phyloP scores from a whole-genome alignment of 35 echinoderm and acorn worm genomes.

The Patiria miniata region DNA sequence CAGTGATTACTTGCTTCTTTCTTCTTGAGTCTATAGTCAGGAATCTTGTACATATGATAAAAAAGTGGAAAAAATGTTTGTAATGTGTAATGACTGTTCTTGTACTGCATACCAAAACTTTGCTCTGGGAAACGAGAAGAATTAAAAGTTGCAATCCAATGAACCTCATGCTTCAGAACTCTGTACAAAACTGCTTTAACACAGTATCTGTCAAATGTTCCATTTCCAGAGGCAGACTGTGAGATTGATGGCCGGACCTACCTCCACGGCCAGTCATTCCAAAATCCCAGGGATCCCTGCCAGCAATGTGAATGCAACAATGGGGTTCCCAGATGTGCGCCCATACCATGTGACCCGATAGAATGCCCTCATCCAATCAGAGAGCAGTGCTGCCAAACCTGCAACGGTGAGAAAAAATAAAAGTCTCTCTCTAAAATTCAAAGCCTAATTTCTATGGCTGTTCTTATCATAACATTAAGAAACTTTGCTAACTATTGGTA shows the following conservation, averaged over 20 bases:
- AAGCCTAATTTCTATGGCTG: not conserved
- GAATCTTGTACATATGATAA: too few relatives aligned
- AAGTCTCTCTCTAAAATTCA: not conserved
- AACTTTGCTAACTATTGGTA: not conserved
- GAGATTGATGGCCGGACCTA: constrained; percentile 5
- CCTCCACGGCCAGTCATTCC: constrained; percentile 11
- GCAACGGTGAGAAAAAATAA: constrained; percentile 57
- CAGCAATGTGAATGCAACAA: constrained; percentile 84
- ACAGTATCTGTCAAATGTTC: not conserved
- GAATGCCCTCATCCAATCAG: constrained; percentile 83
- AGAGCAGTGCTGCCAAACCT: constrained; percentile 76
- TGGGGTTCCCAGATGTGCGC: constrained; percentile 55
- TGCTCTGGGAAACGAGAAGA: too few relatives aligned
- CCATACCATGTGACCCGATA: constrained; percentile 47
- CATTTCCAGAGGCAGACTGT: not conserved
- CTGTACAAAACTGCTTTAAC: not conserved
- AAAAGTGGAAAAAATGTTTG: too few relatives aligned
- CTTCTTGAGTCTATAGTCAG: too few relatives aligned
- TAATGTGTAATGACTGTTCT: too few relatives aligned
- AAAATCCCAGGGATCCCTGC: constrained; percentile 28
- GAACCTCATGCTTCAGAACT: not conserved
- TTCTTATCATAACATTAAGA: not conserved
- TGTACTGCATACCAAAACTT: too few relatives aligned
- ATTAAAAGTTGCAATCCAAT: not conserved
- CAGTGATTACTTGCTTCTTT: too few relatives aligned